Evolutionary conservation across 2,113 vertebrate species (phyloP).

Genomic region (Conger conger): DNA sequence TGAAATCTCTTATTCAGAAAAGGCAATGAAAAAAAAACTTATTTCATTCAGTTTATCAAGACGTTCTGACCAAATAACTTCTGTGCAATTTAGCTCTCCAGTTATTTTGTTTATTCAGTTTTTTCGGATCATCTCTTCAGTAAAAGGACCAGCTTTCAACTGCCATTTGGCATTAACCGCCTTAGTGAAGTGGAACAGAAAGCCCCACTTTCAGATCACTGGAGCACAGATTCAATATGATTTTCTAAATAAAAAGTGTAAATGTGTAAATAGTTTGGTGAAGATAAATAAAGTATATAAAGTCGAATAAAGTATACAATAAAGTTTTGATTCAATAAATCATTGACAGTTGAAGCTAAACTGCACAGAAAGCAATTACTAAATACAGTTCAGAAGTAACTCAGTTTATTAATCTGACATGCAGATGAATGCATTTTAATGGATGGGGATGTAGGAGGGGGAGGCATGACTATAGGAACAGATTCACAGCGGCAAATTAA

Average conservation of each 20-base stretch:
- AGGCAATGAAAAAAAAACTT: not conserved
- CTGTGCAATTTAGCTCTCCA: not conserved
- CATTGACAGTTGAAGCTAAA: not conserved
- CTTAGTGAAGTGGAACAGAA: not conserved
- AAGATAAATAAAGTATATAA: not conserved
- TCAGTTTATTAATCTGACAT: not conserved
- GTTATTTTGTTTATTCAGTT: not conserved
- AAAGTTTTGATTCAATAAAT: not conserved
- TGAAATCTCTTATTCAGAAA: not conserved
- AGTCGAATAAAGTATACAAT: not conserved
- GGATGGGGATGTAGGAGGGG: no score
- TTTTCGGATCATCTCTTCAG: slow-evolving; percentile 6
- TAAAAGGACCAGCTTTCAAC: not conserved
- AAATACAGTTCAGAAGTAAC: not conserved
- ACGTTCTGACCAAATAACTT: not conserved
- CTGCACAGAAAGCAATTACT: not conserved
- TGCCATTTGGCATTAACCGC: not conserved
- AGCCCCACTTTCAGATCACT: not conserved
- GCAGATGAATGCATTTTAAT: not conserved
- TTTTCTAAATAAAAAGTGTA: not conserved
- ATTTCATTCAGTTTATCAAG: not conserved
- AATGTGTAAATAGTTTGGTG: no score
- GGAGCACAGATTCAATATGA: not conserved
- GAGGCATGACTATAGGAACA: not conserved
- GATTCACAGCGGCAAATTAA: not conserved